These are phyloP conservation scores for Tolmerus cingulatus DNA, from an alignment of 2,888 invertebrate genomes.

Conservation along the genomic window DNA sequence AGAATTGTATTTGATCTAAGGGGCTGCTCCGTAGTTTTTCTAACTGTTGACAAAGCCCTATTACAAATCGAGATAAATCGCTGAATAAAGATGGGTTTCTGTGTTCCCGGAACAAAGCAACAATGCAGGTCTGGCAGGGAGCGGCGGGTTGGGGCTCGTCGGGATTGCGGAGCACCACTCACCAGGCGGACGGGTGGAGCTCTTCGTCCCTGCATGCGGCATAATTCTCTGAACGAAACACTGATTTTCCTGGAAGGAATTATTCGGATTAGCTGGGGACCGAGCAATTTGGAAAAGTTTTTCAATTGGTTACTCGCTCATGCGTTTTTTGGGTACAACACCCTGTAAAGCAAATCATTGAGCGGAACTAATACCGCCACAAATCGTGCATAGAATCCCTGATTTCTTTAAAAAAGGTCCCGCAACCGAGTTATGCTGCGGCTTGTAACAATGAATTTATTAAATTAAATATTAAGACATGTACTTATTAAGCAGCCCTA, in stretches of 20 bases:
- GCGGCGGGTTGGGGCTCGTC: neutral
- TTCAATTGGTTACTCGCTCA: neutral
- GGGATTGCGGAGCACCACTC: neutral
- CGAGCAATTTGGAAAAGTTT: neutral
- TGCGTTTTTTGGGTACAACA: neutral
- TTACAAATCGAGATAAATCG: slow-evolving; percentile 40
- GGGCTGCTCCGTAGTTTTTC: slow-evolving; percentile 21
- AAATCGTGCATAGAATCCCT: neutral
- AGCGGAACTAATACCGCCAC: neutral
- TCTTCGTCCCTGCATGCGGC: neutral
- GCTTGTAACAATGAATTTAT: too few relatives aligned
- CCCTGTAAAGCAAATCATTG: neutral
- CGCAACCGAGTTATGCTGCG: neutral
- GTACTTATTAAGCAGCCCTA: too few relatives aligned
- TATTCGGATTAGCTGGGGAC: neutral
- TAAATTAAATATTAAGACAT: too few relatives aligned
- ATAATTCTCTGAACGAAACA: neutral
- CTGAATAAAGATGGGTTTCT: slow-evolving; percentile 35
- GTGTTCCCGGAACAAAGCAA: slow-evolving; percentile 11
- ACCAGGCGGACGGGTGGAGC: neutral
- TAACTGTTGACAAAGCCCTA: slow-evolving; percentile 37
- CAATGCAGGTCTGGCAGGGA: neutral
- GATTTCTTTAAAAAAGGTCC: neutral
- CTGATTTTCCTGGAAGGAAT: neutral
- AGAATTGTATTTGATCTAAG: slow-evolving; percentile 35